Base-by-base conservation (phyloP, 2,888 invertebrate species). In the Orchestes rusci region DNA sequence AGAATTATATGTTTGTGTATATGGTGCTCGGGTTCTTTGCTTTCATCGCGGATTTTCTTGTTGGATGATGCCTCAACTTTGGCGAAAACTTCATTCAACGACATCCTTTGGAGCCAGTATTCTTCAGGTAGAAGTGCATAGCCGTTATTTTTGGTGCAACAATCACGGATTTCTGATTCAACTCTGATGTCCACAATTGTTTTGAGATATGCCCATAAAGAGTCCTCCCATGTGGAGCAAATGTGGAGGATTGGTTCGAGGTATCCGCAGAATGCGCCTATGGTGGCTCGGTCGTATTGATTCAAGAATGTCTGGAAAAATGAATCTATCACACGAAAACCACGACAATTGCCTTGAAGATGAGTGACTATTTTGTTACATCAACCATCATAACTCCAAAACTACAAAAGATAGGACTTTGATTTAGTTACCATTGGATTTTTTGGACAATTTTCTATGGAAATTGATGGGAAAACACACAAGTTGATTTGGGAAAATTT, bases 1-100 rank as follows among this genome's bases (percentile, higher is more conserved):
- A 93, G 70, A 65, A 95, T 92, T 16, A 95, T 68, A 61, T 81
- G 79, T 55, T 90, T 86, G 64, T 94, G 92, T 45, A 93, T 83
- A 4, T 81, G 71, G 59, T 86, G 84, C 56, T 84, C 79, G 31
- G 82, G 76, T 46, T 79, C 73, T 58, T 74, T 73, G 7, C 80
- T 73, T 69, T 81, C 79, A 32, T 72, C 67, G 54, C 72, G 64
- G 34, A 81, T 73, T 10, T 64, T 59, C 3, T 71, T 60, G 61
- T 77, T 75, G 50, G 74, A 72, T 36, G 77, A 77, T 0, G 81
- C 74, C 48, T 79, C 75, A 4, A 87, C 67, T 55, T 79, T 77
- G 36, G 74, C 70, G 59, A 87, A 86, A 39, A 86, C 77, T 44
- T 79, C 76, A 56, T 81, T 79, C 12, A 83, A 61, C 0, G 78